Percentiles rank a stretch among this genome's conserved stretches.
Conservation (phyloP, 2,113 vertebrate species). For the Triplophysa siluroides region DNA sequence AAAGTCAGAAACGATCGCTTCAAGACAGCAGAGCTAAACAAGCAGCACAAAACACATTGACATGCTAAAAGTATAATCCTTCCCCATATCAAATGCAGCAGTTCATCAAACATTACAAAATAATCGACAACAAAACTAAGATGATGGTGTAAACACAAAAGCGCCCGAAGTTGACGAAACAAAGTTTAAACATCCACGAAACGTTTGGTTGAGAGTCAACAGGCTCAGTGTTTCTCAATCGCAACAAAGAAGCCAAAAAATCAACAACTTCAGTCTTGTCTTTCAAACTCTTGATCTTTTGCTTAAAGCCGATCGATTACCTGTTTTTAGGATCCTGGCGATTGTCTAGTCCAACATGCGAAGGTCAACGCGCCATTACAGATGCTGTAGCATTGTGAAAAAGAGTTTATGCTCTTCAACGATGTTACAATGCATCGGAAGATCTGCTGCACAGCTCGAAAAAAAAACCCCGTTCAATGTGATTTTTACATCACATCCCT, state of each 20-base stretch:
- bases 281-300: constrained; percentile 12
- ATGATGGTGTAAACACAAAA: background rate
- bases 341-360: constrained; percentile 22
- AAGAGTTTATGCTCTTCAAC: constrained; percentile 39
- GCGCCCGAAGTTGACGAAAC: background rate
- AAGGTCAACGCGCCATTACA: constrained; percentile 39
- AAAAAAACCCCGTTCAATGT: constrained; percentile 58
- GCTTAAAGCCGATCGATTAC: constrained; percentile 46
- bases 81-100: background rate
- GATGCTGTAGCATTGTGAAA: constrained; percentile 45
- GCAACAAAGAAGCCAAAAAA: constrained; percentile 53
- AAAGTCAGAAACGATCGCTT: background rate
- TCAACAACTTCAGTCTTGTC: constrained; percentile 50
- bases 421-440: constrained; percentile 55
- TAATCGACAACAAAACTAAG: background rate
- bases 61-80: background rate
- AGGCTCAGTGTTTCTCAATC: constrained; percentile 29
- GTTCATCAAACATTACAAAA: background rate
- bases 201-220: background rate
- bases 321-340: constrained; percentile 47
- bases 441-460: constrained; percentile 36
- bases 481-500: constrained; percentile 76
- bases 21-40: background rate
- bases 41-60: background rate
- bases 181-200: constrained; percentile 7